Conservation (phyloP, 2,888 invertebrate genomes). For the Spicauda simplicius region DNA sequence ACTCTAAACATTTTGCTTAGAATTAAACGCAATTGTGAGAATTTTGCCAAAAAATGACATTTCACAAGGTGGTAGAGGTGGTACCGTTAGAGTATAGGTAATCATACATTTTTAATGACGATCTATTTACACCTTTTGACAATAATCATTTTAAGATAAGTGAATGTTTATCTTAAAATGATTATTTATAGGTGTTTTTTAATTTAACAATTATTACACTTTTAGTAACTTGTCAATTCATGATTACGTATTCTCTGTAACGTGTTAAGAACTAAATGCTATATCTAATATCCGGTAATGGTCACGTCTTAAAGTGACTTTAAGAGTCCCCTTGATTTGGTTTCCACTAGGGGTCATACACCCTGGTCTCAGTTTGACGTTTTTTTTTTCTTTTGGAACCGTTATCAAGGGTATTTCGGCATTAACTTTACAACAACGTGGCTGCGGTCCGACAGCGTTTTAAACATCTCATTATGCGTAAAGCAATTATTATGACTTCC, state of each 20-base stretch:
- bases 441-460: constrained; percentile 18
- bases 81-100: too few species aligned
- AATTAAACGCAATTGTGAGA: background rate
- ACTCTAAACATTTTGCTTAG: background rate
- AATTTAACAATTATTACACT: background rate
- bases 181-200: too few species aligned
- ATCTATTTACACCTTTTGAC: too few species aligned
- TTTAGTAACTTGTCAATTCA: background rate
- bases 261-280: constrained; percentile 31
- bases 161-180: too few species aligned
- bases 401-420: constrained; percentile 60
- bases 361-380: constrained; percentile 73
- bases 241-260: constrained; percentile 43
- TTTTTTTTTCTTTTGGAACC: constrained; percentile 59
- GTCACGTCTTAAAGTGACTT: constrained; percentile 89
- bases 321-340: constrained; percentile 89
- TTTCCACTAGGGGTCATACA: constrained; percentile 90
- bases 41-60: background rate
- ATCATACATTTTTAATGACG: too few species aligned
- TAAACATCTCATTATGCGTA: constrained; percentile 20
- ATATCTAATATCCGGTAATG: constrained; percentile 57
- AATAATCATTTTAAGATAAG: too few species aligned
- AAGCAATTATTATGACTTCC: constrained; percentile 29
- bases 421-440: constrained; percentile 39
- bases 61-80: background rate